These are phyloP conservation scores for Brienomyrus longianalis DNA, from an alignment of 2,113 vertebrate species.

Conservation along the genomic window DNA sequence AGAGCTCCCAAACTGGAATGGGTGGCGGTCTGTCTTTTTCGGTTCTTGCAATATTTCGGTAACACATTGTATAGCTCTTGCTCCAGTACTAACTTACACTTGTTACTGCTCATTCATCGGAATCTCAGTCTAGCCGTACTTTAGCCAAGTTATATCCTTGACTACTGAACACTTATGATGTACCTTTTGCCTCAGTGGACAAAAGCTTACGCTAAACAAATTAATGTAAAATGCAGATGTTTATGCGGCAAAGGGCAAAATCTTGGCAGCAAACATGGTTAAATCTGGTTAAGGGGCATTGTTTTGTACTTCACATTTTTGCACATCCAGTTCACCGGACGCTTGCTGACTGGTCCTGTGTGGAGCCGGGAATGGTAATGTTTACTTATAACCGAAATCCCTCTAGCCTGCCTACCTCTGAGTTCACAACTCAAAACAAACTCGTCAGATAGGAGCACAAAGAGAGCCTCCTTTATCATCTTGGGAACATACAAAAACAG, in stretches of 20 bases:
- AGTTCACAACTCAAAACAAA: slow-evolving; percentile 18
- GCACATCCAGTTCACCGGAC: background rate
- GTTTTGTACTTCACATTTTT: background rate
- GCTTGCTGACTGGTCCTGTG: background rate
- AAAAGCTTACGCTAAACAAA: background rate
- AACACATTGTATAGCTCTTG: background rate
- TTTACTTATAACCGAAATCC: background rate
- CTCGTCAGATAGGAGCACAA: slow-evolving; percentile 17
- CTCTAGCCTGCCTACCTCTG: slow-evolving; percentile 30
- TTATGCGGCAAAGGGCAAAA: background rate
- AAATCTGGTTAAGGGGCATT: background rate
- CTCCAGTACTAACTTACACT: background rate
- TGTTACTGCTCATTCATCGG: background rate
- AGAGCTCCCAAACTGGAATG: background rate
- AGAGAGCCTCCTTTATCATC: slow-evolving; percentile 30
- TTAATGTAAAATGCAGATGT: background rate
- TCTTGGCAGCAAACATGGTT: background rate
- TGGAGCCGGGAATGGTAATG: background rate
- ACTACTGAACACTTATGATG: background rate
- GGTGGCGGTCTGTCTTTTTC: background rate
- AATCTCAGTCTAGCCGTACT: background rate
- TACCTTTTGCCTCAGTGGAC: background rate
- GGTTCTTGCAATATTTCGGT: background rate
- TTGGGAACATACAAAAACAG: slow-evolving; percentile 40
- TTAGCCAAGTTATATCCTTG: background rate